Percentiles rank a stretch among this genome's conserved stretches.
Evolutionary conservation across 2,113 vertebrate genomes (phyloP).

Genomic region (Coryphaenoides rupestris): DNA sequence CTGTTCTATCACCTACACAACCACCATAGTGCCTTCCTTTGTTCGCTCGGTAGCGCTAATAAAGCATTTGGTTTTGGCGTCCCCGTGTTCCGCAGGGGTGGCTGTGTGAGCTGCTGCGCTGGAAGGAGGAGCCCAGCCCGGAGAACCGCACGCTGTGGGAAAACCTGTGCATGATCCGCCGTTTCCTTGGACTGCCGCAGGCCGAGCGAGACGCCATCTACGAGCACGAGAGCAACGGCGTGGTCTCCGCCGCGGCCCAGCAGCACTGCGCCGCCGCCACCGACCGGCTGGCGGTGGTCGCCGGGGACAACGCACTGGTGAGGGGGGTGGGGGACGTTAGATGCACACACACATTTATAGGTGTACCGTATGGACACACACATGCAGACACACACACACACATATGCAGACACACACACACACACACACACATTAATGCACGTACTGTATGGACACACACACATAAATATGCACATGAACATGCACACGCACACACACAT

Average conservation of each 20-base stretch:
- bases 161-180: conserved; percentile 92
- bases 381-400: neutral
- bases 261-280: conserved; percentile 78
- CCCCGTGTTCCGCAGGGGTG: conserved; percentile 79
- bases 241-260: conserved; percentile 70
- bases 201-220: conserved; percentile 90
- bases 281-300: conserved; percentile 84
- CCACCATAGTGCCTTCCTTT: no score
- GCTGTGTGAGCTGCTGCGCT: conserved; percentile 92
- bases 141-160: conserved; percentile 95
- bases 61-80: no score
- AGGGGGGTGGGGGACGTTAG: conserved; percentile 36
- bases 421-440: neutral
- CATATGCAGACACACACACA: neutral
- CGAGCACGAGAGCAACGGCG: conserved; percentile 83
- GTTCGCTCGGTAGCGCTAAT: no score
- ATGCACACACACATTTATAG: conserved; percentile 1
- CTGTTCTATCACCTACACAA: no score
- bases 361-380: no score
- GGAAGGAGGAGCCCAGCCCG: conserved; percentile 93
- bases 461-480: neutral
- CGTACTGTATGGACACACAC: no score
- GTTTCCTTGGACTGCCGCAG: conserved; percentile 90
- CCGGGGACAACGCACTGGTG: conserved; percentile 88
- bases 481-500: neutral